Base-by-base conservation (phyloP, 2,888 invertebrate genomes). In the Steromphala cineraria region DNA sequence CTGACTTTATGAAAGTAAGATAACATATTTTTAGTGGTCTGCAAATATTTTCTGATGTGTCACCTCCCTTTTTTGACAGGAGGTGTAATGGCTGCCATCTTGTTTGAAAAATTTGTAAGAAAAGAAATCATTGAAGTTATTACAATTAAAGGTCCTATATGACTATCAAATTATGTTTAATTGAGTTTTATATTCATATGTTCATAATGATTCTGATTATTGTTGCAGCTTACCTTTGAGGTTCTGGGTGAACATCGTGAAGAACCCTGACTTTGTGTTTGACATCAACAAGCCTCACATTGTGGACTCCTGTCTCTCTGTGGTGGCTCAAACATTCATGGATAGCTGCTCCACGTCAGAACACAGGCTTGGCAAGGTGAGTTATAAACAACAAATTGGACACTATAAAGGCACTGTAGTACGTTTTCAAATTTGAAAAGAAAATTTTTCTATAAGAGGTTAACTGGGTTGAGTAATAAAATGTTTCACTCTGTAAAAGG, bases 321-420 rank as follows among this genome's bases (percentile, higher is more conserved):
- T 99, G 82, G 98, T 99, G 92, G 99, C 99, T 93, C 99, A 99
- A 95, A 99, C 99, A 76, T 98, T 99, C 94, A 99, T 99, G 99
- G 99, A 99, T 94, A 99, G 99, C 77, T 99, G 99, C 94, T 98
- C 98, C 85, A 99, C 99, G 84, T 98, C 98, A 87, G 99, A 99
- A 94, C 99, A 99, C 94, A 96, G 98, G 94, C 96, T 99, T 94
- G 97, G 97, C 95, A 99, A 99, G 89, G 93, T 93, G 83, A 78
- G 85, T 10, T 8, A 8, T 1, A 46, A 13, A 46, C 13, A 10
- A 5, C 46, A 46, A n/a, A n/a, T n/a, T n/a, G n/a, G n/a, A n/a
- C n/a, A n/a, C n/a, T n/a, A n/a, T n/a, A n/a, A n/a, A n/a, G n/a
- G n/a, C n/a, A n/a, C n/a, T n/a, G n/a, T n/a, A n/a, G n/a, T n/a